A percentile compares a stretch with the other conserved stretches of the same genome.
Conservation (phyloP, 2,888 invertebrate species). For the Sinotaia quadrata region DNA sequence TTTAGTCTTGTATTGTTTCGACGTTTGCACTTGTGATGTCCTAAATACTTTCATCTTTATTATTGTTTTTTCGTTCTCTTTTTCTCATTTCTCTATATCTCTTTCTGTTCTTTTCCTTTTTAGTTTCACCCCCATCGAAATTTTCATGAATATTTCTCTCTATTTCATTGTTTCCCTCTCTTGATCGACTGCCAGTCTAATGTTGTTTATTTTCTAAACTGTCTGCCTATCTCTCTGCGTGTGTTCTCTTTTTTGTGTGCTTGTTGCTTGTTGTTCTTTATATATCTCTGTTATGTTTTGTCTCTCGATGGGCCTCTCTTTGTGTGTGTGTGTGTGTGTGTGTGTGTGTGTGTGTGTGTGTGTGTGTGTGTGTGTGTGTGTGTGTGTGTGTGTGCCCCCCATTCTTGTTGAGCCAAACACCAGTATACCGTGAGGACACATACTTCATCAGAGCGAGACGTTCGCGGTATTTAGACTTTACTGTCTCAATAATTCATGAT, state of each 20-base stretch:
- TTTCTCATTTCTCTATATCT: not conserved
- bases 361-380: constrained; percentile 7
- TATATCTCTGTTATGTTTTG: too few relatives aligned
- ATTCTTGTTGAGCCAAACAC: too few relatives aligned
- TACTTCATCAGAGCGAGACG: too few relatives aligned
- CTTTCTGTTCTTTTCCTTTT: not conserved
- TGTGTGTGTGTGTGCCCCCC: not conserved
- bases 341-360: constrained; percentile 8
- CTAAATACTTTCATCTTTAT: too few relatives aligned
- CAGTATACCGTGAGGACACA: too few relatives aligned
- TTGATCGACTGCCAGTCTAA: not conserved
- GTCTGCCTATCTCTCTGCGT: not conserved
- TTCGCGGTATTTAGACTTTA: too few relatives aligned
- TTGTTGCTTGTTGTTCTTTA: too few relatives aligned
- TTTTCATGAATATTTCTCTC: not conserved
- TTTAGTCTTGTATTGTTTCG: not conserved
- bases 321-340: not conserved
- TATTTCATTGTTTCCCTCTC: not conserved
- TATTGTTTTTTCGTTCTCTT: not conserved
- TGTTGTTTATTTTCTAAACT: not conserved
- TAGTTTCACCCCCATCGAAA: too few relatives aligned
- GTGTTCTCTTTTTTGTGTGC: not conserved
- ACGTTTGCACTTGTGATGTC: too few relatives aligned
- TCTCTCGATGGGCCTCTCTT: not conserved
- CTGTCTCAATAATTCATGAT: too few relatives aligned